Conservation (phyloP, 1,140 invertebrate species). For the Pachypeltis micranthus region DNA sequence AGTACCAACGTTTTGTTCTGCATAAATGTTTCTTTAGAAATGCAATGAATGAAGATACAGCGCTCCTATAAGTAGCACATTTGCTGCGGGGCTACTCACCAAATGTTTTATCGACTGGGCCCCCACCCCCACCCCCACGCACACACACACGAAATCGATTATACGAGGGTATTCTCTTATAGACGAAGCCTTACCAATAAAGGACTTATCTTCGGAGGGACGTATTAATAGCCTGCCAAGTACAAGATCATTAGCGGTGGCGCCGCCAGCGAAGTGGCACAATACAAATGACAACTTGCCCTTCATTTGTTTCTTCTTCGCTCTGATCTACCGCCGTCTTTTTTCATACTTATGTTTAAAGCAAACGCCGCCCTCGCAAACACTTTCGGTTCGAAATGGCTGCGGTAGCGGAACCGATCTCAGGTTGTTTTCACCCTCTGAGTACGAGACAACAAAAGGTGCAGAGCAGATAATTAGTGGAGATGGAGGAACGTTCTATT, state of each 20-base stretch:
- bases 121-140: too few relatives aligned
- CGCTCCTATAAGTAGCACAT: too few relatives aligned
- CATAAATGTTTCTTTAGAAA: too few relatives aligned
- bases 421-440: background rate
- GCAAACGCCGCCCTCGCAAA: background rate
- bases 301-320: background rate
- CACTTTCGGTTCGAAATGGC: background rate
- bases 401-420: background rate
- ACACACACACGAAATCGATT: too few relatives aligned
- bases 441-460: background rate
- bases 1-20: too few relatives aligned
- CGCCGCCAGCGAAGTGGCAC: background rate
- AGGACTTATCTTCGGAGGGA: background rate
- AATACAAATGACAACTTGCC: background rate
- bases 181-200: too few relatives aligned
- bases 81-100: too few relatives aligned
- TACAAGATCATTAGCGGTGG: background rate
- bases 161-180: too few relatives aligned
- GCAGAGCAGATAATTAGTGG: background rate
- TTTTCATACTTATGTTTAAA: background rate
- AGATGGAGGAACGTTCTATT: background rate
- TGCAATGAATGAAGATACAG: too few relatives aligned
- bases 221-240: background rate
- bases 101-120: too few relatives aligned
- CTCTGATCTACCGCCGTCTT: too few relatives aligned